A percentile compares a stretch with the other conserved stretches of the same genome.
Evolutionary conservation across 2,797 vertebrate genomes (phyloP).

Genomic region (Odontamblyopus rebecca): DNA sequence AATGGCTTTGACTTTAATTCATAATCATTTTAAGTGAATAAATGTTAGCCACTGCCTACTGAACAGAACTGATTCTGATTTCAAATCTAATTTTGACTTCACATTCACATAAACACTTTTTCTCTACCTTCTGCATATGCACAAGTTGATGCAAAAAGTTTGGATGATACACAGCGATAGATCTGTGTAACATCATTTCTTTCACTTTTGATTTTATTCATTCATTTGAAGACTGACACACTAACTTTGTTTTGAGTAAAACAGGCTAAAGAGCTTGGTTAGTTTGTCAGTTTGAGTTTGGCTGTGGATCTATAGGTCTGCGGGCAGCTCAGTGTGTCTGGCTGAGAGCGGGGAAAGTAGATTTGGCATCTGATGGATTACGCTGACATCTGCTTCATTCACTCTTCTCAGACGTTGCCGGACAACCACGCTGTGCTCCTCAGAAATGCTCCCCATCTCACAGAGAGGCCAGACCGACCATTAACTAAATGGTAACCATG

Average conservation of each 20-base stretch:
- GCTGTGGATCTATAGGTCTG: slow-evolving; percentile 64
- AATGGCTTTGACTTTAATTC: no score
- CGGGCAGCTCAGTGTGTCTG: slow-evolving; percentile 66
- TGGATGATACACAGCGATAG: not conserved
- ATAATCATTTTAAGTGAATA: no score
- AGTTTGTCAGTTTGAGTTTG: slow-evolving; percentile 9
- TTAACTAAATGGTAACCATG: slow-evolving; percentile 86
- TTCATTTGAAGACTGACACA: not conserved
- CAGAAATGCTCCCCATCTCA: slow-evolving; percentile 87
- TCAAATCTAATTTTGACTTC: no score
- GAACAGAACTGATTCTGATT: no score
- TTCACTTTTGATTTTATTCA: not conserved
- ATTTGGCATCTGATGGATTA: slow-evolving; percentile 82
- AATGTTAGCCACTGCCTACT: no score
- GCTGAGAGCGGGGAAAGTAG: slow-evolving; percentile 55
- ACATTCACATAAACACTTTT: no score
- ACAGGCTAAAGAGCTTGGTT: not conserved
- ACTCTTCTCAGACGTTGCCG: slow-evolving; percentile 85
- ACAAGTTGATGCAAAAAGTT: no score
- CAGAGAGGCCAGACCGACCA: slow-evolving; percentile 79
- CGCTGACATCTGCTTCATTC: slow-evolving; percentile 91
- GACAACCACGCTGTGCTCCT: slow-evolving; percentile 80
- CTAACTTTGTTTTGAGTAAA: not conserved
- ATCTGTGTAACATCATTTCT: not conserved
- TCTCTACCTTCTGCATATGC: no score